Evolutionary conservation across 2,113 vertebrate species (phyloP), one percentile per base, ranked within the genome.

Genomic region (Parus major): DNA sequence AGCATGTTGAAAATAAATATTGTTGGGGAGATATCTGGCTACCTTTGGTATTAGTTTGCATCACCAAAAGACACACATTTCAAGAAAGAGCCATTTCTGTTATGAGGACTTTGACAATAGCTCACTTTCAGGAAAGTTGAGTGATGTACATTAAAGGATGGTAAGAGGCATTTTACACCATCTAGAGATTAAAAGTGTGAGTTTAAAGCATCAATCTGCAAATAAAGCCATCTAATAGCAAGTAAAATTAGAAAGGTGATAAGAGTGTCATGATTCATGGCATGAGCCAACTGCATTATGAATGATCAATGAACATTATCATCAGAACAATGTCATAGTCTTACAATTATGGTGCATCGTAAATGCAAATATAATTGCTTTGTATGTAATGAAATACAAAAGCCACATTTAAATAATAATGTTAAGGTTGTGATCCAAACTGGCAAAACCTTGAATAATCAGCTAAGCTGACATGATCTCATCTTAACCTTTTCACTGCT

Each of bases 281-380:
- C 66, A 59, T 91, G 69, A 97, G 76, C 86, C 91, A 90, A 89
- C 87, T 96, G 80, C 88, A 95, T 97, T 97, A 96, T 96, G 96
- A 97, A 98, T 97, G 96, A 98, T 97, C 97, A 95, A 71, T 97
- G 96, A 97, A 91, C 82, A 96, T 97, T 97, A 97, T 95, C 92
- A 96, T 95, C 95, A 97, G 96, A 96, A 97, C 88, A 97, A 87
- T 98, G 95, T 97, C 97, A 97, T 90, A 91, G 80, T 96, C 77
- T 96, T 93, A 96, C 94, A 98, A 91, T 98, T 97, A 97, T 23
- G 31, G 90, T 88, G 57, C 93, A 96, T 97, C 59, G 69, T 94
- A 97, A 98, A 97, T 97, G 96, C 90, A 98, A 96, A 95, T 87
- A 92, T 96, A 98, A 97, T 97, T 96, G 95, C 92, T 92, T 94